Conservation (phyloP, 1,140 invertebrate species). For the Drosophila bocki region DNA sequence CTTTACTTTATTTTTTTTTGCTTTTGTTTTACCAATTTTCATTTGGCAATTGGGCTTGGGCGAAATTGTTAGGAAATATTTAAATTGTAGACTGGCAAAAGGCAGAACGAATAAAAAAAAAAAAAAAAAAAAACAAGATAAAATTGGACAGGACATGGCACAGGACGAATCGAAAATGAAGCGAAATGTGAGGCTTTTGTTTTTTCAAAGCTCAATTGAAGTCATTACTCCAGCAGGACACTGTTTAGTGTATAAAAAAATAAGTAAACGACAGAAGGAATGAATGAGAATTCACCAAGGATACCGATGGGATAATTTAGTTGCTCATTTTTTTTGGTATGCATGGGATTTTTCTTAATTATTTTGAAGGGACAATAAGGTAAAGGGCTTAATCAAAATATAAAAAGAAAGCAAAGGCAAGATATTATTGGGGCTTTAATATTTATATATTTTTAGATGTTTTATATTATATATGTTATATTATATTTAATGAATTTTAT, state of each 20-base stretch:
- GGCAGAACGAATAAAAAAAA: background rate
- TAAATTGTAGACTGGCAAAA: conserved; percentile 47
- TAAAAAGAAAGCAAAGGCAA: no score
- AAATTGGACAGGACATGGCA: conserved; percentile 15
- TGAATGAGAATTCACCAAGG: no score
- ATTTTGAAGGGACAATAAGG: no score
- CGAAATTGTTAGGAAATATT: conserved; percentile 53
- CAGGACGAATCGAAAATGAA: conserved; percentile 10
- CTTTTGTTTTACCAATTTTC: conserved; percentile 25
- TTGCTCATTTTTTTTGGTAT: no score
- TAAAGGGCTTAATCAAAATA: no score
- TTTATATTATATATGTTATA: no score
- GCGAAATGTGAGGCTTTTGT: conserved; percentile 35
- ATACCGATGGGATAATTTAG: no score
- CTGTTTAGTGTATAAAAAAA: background rate
- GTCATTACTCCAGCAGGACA: conserved; percentile 18
- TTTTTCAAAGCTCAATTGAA: conserved; percentile 42
- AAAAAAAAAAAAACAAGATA: conserved; percentile 4
- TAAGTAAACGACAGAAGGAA: conserved; percentile 26
- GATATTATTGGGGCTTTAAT: no score
- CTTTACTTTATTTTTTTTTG: background rate
- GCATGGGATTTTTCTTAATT: no score
- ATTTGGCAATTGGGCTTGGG: conserved; percentile 22
- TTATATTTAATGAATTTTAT: no score
- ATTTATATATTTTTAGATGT: no score